Percentiles rank a stretch among this genome's conserved stretches.
Evolutionary conservation across 2,888 invertebrate genomes (phyloP).

Genomic region (Lordiphosa fenestrarum): DNA sequence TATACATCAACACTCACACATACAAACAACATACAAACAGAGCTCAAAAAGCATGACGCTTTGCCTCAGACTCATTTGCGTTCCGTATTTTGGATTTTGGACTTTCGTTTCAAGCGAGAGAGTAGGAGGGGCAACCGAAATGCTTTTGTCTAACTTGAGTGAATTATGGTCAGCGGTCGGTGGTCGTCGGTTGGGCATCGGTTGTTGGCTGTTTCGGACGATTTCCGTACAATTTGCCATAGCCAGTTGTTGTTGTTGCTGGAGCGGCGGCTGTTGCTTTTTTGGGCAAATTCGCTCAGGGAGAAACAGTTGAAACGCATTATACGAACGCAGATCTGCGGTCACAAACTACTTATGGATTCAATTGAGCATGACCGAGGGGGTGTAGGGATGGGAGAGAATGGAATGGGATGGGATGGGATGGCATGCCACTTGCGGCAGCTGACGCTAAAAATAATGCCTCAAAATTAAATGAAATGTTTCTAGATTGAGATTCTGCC

Average conservation of each 20-base stretch:
- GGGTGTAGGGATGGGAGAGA: constrained; percentile 1
- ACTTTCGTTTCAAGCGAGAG: constrained; percentile 41
- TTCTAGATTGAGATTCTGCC: constrained; percentile 4
- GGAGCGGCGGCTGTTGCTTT: constrained; percentile 43
- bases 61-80: constrained; percentile 66
- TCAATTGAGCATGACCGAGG: constrained; percentile 66
- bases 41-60: constrained; percentile 65
- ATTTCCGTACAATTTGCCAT: constrained; percentile 71
- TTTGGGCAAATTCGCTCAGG: constrained; percentile 56
- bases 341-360: constrained; percentile 74
- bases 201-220: constrained; percentile 60
- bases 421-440: constrained; percentile 36
- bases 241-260: constrained; percentile 27
- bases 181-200: constrained; percentile 12
- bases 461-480: constrained; percentile 65
- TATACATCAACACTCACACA: constrained; percentile 19
- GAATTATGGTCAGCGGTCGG: constrained; percentile 69
- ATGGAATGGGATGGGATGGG: constrained; percentile 7
- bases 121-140: constrained; percentile 37
- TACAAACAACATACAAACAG: constrained; percentile 3
- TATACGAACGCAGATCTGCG: constrained; percentile 70
- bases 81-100: constrained; percentile 58
- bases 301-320: constrained; percentile 72
- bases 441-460: constrained; percentile 70
- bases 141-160: constrained; percentile 73